Evolutionary conservation across 2,113 vertebrate species (phyloP), one percentile per base, ranked within the genome.

Genomic region (Alexandromys fortis): DNA sequence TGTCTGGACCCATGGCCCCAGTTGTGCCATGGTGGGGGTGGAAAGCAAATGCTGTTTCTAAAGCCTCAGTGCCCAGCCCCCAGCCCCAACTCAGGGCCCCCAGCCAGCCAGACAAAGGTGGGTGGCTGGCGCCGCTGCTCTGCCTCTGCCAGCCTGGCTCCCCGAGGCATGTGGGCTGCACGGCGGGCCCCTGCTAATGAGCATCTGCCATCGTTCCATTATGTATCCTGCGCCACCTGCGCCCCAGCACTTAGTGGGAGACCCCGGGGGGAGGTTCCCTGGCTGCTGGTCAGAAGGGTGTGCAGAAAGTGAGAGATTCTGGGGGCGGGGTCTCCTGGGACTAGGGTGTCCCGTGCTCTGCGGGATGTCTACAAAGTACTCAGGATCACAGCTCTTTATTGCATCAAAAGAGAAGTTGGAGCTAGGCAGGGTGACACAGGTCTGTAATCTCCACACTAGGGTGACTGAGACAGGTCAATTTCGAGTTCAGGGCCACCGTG

Each of bases 221-320:
- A 92, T 0, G 0, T 42, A 63, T 86, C 55, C 63, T 0, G 33
- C 45, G 65, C 97, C 97, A 97, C n/a, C 97, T 98, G 97, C 0
- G 75, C 90, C 92, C 89, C 22, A 4, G 96, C 96, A 94, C 96
- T 92, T 85, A 94, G 1, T 21, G 90, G 94, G 93, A 94, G 79
- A 96, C 92, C 79, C 95, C 0, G 2, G 81, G 55, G 91, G 91
- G 83, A n/a, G 16, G 47, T 85, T 24, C 67, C 94, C 86, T 33
- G 67, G 58, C 92, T 86, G 49, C 75, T 4, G 3, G 75, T 26
- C n/a, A 63, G 75, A n/a, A 8, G 70, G 49, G 16, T 3, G 5
- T 35, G 26, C 14, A 7, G 94, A 76, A 89, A 70, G 82, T 19
- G 0, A 63, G 67, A 52, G 68, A 63, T 0, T 1, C 8, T n/a